phyloP scores from a whole-genome alignment of 1,140 invertebrate species.

The Drusus annulatus region DNA sequence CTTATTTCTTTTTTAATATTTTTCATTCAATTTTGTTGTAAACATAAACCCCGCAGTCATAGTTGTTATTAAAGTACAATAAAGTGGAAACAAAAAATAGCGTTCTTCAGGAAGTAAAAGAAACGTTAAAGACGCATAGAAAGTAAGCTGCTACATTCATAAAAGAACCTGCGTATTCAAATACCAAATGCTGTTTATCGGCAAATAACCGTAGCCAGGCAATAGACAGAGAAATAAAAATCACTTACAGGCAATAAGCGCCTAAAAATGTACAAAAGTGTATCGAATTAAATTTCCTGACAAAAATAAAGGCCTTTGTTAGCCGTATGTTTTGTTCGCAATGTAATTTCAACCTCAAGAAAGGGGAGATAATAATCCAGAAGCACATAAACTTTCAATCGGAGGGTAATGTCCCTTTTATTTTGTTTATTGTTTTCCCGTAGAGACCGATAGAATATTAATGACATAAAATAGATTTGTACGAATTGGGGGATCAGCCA shows the following conservation, averaged over 20 bases:
- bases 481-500: slow-evolving; percentile 21
- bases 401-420: slow-evolving; percentile 27
- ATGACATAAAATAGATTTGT: slow-evolving; percentile 27
- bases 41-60: not conserved
- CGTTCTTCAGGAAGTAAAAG: not conserved
- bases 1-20: no score
- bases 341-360: slow-evolving; percentile 8
- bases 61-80: no score
- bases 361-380: slow-evolving; percentile 10
- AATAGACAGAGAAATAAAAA: slow-evolving; percentile 16
- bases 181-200: not conserved
- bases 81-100: not conserved
- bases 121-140: not conserved
- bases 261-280: slow-evolving; percentile 19
- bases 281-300: slow-evolving; percentile 22
- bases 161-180: not conserved
- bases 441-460: slow-evolving; percentile 32
- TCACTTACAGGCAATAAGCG: slow-evolving; percentile 30
- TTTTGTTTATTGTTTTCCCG: slow-evolving; percentile 32
- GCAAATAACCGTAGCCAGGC: not conserved
- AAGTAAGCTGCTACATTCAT: not conserved
- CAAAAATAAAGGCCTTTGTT: slow-evolving; percentile 11
- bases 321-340: slow-evolving; percentile 5
- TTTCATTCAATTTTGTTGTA: not conserved
- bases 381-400: slow-evolving; percentile 18